Percentiles rank a stretch among this genome's conserved stretches.
Evolutionary conservation across 1,140 invertebrate species (phyloP).

Genomic region (Drusus annulatus): DNA sequence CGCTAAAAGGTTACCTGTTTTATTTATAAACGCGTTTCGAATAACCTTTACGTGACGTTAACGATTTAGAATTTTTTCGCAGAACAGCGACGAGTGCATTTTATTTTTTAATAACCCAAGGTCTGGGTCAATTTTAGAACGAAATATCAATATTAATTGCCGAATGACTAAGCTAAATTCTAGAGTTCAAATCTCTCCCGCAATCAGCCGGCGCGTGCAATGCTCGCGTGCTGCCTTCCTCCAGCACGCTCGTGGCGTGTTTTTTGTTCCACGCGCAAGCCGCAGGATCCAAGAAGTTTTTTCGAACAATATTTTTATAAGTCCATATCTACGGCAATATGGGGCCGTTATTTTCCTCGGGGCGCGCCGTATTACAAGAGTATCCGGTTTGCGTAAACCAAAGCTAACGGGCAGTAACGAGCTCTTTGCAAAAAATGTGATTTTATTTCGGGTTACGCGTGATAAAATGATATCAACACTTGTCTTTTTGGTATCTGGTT

Average conservation of each 20-base stretch:
- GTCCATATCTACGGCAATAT: constrained; percentile 31
- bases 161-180: neutral
- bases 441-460: neutral
- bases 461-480: neutral
- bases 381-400: neutral
- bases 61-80: neutral
- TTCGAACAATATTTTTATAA: constrained; percentile 41
- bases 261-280: neutral
- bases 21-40: neutral
- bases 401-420: neutral
- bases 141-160: neutral
- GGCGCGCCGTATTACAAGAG: constrained; percentile 34
- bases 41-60: neutral
- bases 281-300: constrained; percentile 27
- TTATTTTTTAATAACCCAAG: constrained; percentile 9
- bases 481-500: neutral
- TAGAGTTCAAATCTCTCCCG: neutral
- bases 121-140: constrained; percentile 33
- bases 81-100: neutral
- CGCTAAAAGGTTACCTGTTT: neutral
- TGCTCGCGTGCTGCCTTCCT: constrained; percentile 2
- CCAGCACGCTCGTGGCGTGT: neutral
- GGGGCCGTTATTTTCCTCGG: constrained; percentile 15
- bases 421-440: too few relatives aligned
- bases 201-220: neutral